Conservation (phyloP, 2,797 vertebrate species). For the Rhynchonycteris naso region DNA sequence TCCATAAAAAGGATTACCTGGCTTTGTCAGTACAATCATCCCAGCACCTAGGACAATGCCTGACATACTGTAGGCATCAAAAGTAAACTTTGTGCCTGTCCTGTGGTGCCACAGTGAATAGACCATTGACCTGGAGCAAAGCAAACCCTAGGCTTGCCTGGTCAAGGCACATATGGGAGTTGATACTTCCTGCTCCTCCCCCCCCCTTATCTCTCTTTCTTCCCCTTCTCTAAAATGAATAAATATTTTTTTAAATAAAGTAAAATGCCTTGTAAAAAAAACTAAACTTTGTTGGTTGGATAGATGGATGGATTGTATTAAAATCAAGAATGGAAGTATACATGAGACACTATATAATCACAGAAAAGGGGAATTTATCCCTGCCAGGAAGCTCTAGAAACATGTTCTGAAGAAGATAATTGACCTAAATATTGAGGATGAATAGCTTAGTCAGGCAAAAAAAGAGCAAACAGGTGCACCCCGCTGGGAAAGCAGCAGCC, state of each 20-base stretch:
- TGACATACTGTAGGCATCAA: background rate
- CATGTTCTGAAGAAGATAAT: background rate
- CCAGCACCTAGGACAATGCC: background rate
- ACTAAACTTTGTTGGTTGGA: background rate
- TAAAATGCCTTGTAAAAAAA: too few species aligned
- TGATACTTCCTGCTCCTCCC: too few species aligned
- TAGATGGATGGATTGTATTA: background rate
- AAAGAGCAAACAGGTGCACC: background rate
- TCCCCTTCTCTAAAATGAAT: too few species aligned
- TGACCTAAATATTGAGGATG: background rate
- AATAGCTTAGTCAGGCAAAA: background rate
- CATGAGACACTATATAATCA: background rate
- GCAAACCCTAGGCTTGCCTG: too few species aligned
- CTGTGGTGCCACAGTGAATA: too few species aligned
- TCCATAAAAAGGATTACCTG: background rate
- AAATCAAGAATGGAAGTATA: background rate
- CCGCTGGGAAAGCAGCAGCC: background rate
- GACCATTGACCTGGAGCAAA: too few species aligned
- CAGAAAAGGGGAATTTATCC: background rate
- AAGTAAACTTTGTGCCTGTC: background rate
- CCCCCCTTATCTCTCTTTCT: too few species aligned
- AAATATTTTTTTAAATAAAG: too few species aligned
- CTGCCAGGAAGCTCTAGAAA: background rate
- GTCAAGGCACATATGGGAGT: too few species aligned
- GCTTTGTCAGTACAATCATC: background rate